phyloP scores from a whole-genome alignment of 2,797 vertebrate species.

The Halcyon leucocephala region DNA sequence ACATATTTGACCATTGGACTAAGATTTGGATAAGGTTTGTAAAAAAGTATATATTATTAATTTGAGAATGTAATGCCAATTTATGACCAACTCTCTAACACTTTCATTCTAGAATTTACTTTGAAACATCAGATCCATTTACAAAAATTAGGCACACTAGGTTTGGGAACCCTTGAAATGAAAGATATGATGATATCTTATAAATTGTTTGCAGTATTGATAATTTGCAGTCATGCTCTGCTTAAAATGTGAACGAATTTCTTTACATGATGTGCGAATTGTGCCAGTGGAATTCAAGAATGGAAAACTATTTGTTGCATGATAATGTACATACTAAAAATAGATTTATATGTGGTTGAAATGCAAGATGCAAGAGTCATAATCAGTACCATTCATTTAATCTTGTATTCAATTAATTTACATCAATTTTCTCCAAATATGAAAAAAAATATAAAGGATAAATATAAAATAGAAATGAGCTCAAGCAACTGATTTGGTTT shows the following conservation, averaged over 20 bases:
- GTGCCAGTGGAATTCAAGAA: neutral
- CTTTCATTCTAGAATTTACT: neutral
- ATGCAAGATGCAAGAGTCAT: neutral
- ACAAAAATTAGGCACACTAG: neutral
- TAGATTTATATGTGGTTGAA: neutral
- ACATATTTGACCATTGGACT: neutral
- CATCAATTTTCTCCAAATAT: neutral
- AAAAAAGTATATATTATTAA: neutral
- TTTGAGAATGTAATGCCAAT: neutral
- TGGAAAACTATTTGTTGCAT: neutral
- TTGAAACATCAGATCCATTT: neutral
- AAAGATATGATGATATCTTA: neutral
- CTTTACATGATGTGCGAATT: neutral
- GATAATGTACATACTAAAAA: neutral
- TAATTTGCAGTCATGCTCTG: neutral
- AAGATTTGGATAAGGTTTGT: neutral
- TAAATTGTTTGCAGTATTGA: neutral
- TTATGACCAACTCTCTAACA: neutral
- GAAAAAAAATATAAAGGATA: neutral
- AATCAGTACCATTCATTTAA: neutral
- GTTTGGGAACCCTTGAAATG: conserved; percentile 2
- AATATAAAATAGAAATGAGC: neutral
- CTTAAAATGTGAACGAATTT: conserved; percentile 1
- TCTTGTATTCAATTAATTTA: conserved; percentile 20
- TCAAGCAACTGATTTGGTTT: neutral